A percentile compares a stretch with the other conserved stretches of the same genome.
phyloP scores from a whole-genome alignment of 2,888 invertebrate species.

The Coleophora flavipennella region DNA sequence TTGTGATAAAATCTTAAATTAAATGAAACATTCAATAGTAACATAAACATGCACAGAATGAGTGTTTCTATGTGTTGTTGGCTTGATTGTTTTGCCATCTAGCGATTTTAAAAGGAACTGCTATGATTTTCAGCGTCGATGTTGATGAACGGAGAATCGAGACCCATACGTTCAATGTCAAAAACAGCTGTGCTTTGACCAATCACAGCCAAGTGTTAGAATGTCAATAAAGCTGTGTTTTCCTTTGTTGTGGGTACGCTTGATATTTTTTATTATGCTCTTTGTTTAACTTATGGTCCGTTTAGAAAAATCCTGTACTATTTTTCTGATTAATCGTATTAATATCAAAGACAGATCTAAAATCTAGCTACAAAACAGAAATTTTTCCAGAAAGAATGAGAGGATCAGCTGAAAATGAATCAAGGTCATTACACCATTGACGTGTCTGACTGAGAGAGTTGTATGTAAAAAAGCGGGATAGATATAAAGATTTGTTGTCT shows the following conservation, averaged over 20 bases:
- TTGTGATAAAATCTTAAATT: too few species aligned
- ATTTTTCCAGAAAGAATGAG: constrained; percentile 16
- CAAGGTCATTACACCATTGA: constrained; percentile 37
- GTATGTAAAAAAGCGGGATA: constrained; percentile 30
- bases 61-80: constrained; percentile 30
- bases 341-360: constrained; percentile 5
- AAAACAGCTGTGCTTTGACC: constrained; percentile 63
- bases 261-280: constrained; percentile 48
- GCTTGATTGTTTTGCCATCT: constrained; percentile 43
- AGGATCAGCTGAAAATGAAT: constrained; percentile 25
- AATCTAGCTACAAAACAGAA: constrained; percentile 13
- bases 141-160: background rate
- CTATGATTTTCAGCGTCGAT: constrained; percentile 2
- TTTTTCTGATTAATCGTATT: constrained; percentile 11
- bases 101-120: constrained; percentile 7
- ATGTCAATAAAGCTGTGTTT: constrained; percentile 44
- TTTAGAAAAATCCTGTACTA: constrained; percentile 19
- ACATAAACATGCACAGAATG: too few species aligned
- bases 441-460: constrained; percentile 33
- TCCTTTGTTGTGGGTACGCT: constrained; percentile 36
- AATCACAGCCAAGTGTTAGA: constrained; percentile 33
- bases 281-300: constrained; percentile 61
- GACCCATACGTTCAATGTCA: constrained; percentile 32
- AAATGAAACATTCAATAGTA: too few species aligned
- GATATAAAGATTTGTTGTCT: constrained; percentile 34